Evolutionary conservation across 2,113 vertebrate species (phyloP), one percentile per base, ranked within the genome.

Genomic region (Strigops habroptila): DNA sequence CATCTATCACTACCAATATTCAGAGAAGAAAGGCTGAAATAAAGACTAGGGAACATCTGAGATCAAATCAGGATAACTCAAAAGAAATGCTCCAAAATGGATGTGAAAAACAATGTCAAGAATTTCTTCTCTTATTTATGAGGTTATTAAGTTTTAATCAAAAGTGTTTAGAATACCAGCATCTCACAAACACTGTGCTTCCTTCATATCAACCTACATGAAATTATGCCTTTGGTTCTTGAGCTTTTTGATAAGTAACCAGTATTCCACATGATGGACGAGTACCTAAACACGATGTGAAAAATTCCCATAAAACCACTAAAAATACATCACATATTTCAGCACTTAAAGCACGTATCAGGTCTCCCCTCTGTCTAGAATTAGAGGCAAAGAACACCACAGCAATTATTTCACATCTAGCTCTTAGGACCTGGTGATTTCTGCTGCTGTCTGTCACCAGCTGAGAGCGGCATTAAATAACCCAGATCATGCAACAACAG

Each of bases 11-110:
- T 43, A 62, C 28, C 48, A 62, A 68, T 89, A 92, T 52, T 41
- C 55, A 85, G 86, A 86, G 71, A 79, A 89, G 83, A 62, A 74
- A 91, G 41, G 49, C 60, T 85, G 55, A 91, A 95, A 92, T 19
- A 53, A 63, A 65, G 5, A 71, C 35, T 33, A 53, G 37, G 39
- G 23, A 92, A 86, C 9, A 69, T 80, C 25, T 31, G 43, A 74
- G 76, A 83, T 48, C 27, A 81, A 48, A 94, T 81, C 41, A 68
- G 18, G 39, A 44, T 64, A 86, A 81, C 19, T 60, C 28, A 60
- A 88, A 87, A 78, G 17, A 94, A 83, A 77, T 64, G 18, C 25
- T 93, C 19, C 75, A 75, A 86, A 93, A 84, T 14, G 41, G 21
- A 82, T 41, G 41, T 48, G 35, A 71, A 90, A 89, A 93, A 65